Evolutionary conservation across 2,113 vertebrate genomes (phyloP).

Genomic region (Scytalopus superciliaris): DNA sequence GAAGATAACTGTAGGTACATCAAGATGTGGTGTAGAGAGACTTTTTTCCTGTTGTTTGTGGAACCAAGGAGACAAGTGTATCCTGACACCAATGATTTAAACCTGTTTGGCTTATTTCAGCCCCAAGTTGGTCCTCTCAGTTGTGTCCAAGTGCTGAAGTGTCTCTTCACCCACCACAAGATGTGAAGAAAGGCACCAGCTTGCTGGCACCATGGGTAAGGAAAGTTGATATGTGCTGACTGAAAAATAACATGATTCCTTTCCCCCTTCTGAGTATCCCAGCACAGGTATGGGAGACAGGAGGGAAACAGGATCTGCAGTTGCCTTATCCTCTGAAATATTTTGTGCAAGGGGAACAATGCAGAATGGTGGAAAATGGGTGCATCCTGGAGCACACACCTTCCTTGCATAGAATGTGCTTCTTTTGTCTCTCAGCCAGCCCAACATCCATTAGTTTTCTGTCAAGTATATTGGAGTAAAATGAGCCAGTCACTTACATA

Average conservation of each 20-base stretch:
- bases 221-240: not conserved
- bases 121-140: not conserved
- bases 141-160: not conserved
- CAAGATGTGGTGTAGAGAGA: not conserved
- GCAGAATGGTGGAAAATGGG: not conserved
- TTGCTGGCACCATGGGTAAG: accelerated
- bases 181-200: not conserved
- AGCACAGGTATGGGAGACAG: not conserved
- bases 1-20: not conserved
- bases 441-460: not conserved
- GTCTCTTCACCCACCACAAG: accelerated
- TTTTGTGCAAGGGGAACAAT: not conserved
- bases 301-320: not conserved
- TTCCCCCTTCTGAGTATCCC: not conserved
- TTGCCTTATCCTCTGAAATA: not conserved
- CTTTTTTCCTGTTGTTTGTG: not conserved
- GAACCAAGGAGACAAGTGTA: not conserved
- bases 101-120: not conserved
- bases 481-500: not conserved
- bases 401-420: not conserved
- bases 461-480: not conserved
- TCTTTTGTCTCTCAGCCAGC: not conserved
- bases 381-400: not conserved
- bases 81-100: not conserved
- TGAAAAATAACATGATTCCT: not conserved